These are phyloP conservation scores for Coenobita brevimanus DNA, from an alignment of 1,140 invertebrate species.

Conservation along the genomic window DNA sequence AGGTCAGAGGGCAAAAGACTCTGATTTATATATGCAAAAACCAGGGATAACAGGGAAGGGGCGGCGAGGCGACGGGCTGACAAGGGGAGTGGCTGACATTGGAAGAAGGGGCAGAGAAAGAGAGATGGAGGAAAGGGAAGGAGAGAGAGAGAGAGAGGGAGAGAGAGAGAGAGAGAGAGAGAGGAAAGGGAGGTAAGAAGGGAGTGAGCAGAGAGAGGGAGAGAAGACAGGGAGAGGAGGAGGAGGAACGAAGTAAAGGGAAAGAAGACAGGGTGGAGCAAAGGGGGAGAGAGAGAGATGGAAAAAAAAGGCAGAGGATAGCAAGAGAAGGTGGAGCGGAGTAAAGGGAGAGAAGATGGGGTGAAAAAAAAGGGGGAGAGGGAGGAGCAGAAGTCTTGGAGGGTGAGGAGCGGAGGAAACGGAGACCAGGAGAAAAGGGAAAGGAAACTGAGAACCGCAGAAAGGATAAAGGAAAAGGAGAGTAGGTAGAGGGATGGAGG, in stretches of 20 bases:
- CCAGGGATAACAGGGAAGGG: too few species aligned
- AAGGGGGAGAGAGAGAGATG: not conserved
- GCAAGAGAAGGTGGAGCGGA: not conserved
- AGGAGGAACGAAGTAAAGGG: not conserved
- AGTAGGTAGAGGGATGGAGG: too few species aligned
- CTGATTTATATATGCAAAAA: too few species aligned
- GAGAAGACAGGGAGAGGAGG: not conserved
- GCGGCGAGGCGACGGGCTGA: too few species aligned
- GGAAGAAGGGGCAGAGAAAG: not conserved
- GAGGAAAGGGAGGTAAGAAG: not conserved
- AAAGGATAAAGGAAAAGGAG: too few species aligned
- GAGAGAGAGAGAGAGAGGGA: slow-evolving; percentile 6
- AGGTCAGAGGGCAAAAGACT: too few species aligned
- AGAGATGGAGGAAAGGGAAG: not conserved
- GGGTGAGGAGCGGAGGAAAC: not conserved
- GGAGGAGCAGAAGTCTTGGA: too few species aligned
- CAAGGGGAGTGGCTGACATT: too few species aligned
- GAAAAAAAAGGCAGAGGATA: not conserved
- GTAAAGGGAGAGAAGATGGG: not conserved
- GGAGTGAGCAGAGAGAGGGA: not conserved
- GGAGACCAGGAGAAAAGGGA: not conserved
- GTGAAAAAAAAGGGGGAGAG: not conserved
- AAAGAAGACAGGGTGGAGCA: not conserved
- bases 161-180: not conserved
- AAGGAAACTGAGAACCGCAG: too few species aligned